Conservation (phyloP, 2,888 invertebrate species). For the Oegoconia quadripuncta region DNA sequence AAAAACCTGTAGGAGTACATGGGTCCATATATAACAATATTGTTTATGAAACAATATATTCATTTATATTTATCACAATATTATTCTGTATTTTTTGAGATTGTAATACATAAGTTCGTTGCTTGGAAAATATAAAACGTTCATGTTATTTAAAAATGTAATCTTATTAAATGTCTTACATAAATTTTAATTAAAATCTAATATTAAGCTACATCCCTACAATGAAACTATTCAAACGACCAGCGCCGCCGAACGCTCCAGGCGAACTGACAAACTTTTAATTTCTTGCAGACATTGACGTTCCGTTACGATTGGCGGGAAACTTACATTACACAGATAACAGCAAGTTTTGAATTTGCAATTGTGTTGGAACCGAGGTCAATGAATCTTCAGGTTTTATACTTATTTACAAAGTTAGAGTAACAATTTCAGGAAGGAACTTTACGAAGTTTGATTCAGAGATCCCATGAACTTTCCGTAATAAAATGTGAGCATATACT, state of each 20-base stretch:
- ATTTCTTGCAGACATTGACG: slow-evolving; percentile 71
- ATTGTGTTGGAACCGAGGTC: slow-evolving; percentile 1
- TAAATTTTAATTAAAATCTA: background rate
- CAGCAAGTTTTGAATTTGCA: slow-evolving; percentile 35
- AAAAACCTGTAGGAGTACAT: too few relatives aligned
- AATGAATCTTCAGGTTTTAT: background rate
- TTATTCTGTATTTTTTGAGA: too few relatives aligned
- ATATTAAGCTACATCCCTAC: slow-evolving; percentile 8
- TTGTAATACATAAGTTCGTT: too few relatives aligned
- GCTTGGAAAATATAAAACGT: background rate
- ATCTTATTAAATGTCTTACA: background rate
- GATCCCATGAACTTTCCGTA: too few relatives aligned
- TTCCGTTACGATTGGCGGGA: slow-evolving; percentile 68
- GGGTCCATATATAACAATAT: too few relatives aligned
- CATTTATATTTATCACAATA: too few relatives aligned
- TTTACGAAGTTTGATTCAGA: too few relatives aligned
- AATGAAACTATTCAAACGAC: slow-evolving; percentile 48
- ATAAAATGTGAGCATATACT: too few relatives aligned
- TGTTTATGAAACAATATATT: too few relatives aligned
- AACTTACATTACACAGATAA: slow-evolving; percentile 71
- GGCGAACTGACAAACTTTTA: slow-evolving; percentile 72
- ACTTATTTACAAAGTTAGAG: background rate
- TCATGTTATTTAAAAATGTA: background rate
- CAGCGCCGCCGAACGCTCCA: slow-evolving; percentile 56
- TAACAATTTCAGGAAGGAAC: too few relatives aligned